Percentiles rank a stretch among this genome's conserved stretches.
Conservation (phyloP, 2,113 vertebrate genomes). For the human (Homo sapiens) region DNA sequence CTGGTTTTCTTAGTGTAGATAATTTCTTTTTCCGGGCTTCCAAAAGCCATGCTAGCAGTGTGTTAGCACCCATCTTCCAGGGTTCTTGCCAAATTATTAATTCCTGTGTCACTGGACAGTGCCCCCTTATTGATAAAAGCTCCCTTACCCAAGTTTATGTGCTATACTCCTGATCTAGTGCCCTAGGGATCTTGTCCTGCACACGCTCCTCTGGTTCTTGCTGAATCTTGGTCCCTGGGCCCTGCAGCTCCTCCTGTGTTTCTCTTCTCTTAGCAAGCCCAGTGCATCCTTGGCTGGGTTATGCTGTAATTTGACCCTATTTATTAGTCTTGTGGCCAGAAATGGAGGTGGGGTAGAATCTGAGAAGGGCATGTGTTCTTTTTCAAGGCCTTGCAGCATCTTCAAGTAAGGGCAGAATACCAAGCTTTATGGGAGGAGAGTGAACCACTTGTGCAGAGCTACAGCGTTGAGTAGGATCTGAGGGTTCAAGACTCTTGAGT, state of each 20-base stretch:
- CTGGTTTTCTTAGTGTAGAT: not conserved
- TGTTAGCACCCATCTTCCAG: not conserved
- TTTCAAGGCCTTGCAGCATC: not conserved
- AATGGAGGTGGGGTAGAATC: not conserved
- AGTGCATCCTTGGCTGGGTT: not conserved
- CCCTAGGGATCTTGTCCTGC: not conserved
- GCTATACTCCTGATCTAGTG: not conserved
- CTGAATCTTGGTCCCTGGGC: rapidly evolving
- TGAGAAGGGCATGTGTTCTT: not conserved
- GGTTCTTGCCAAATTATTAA: not conserved
- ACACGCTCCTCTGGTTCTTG: no score
- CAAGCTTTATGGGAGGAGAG: not conserved
- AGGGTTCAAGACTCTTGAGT: not conserved
- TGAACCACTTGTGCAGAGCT: not conserved
- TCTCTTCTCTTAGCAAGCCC: not conserved
- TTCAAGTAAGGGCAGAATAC: not conserved
- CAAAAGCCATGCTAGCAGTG: not conserved
- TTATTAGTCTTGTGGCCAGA: not conserved
- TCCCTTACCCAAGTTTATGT: not conserved
- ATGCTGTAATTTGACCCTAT: not conserved
- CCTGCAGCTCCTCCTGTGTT: no score
- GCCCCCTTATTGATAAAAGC: not conserved
- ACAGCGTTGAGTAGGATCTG: not conserved
- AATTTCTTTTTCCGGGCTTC: not conserved
- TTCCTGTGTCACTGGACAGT: not conserved